A percentile compares a stretch with the other conserved stretches of the same genome.
Conservation (phyloP, 2,888 invertebrate species). For the Plebejus anna region DNA sequence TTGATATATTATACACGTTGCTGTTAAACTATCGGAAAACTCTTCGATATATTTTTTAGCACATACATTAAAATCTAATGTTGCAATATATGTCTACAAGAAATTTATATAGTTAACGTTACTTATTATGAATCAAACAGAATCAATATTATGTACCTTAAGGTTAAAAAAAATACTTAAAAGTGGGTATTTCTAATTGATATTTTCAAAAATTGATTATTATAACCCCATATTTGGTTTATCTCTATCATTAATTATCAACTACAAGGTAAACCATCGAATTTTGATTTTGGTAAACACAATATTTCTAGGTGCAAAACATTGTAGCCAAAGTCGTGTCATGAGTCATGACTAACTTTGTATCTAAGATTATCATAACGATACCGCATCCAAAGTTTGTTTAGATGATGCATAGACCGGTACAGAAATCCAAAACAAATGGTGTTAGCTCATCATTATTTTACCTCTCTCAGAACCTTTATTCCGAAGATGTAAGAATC, state of each 20-base stretch:
- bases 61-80: no score
- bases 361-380: neutral
- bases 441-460: neutral
- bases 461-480: neutral
- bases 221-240: no score
- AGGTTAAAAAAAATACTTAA: no score
- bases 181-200: no score
- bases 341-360: neutral
- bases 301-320: neutral
- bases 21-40: neutral
- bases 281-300: no score
- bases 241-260: no score
- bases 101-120: no score
- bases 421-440: slow-evolving; percentile 30
- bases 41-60: neutral
- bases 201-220: no score
- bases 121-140: no score
- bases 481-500: neutral
- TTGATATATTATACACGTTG: neutral
- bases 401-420: neutral
- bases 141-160: no score
- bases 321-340: neutral
- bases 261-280: no score
- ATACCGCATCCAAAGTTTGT: neutral
- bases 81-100: no score